Evolutionary conservation across 2,113 vertebrate species (phyloP), one percentile per base, ranked within the genome.

Genomic region (Calypte anna): DNA sequence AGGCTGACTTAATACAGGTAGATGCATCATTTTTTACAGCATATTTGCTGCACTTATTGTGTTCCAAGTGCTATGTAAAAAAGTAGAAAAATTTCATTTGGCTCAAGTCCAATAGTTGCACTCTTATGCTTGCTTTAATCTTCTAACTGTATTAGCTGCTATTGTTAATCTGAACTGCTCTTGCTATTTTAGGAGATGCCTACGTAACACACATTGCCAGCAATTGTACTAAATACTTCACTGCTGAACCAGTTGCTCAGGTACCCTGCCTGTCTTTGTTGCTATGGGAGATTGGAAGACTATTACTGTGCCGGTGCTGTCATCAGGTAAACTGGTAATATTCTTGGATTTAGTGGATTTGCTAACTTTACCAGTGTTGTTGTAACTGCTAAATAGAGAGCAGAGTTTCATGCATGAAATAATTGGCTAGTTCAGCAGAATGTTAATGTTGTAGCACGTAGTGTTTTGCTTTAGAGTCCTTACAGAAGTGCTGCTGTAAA

Each of bases 231-330:
- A 82, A 96, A 94, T 93, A 82, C 95, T 67, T 94, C 83, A 74
- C 94, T 96, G 91, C 96, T 98, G 97, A 98, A 90, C 93, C 94
- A 79, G 96, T 92, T 97, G 96, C 96, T 88, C 97, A 97, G 82
- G 93, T 97, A 86, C 85, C 91, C 96, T 96, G 94, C 97, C 96
- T 96, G 93, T 91, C 86, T 96, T 86, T 57, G 94, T 95, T 98
- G 98, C 99, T 98, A 99, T 99, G 99, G 99, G 98, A 97, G 99
- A 99, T 97, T 98, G 98, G 98, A 98, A 98, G 98, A 98, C 98
- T 77, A 73, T 98, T 91, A 97, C 97, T 97, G 98, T 98, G 97
- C 97, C 97, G 64, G 97, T 98, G 94, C 97, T 98, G 62, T 98
- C 97, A 86, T 74, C 98, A 96, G 99, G 99, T 99, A 98, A 95